Conservation (phyloP, 2,797 vertebrate species). For the Alauda arvensis region DNA sequence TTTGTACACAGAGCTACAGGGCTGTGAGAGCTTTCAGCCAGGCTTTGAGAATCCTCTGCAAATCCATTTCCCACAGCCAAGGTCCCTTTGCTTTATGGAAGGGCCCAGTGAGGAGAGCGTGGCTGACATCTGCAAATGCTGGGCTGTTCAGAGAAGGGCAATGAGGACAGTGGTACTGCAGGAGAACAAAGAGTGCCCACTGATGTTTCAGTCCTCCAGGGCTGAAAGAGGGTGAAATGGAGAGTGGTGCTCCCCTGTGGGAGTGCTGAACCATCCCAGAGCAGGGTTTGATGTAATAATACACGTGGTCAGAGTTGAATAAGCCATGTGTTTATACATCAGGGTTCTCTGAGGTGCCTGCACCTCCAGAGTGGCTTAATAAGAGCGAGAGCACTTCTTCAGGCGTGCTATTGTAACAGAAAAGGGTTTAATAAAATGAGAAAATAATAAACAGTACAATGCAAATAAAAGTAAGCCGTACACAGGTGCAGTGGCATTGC, state of each 20-base stretch:
- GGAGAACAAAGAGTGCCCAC: not conserved
- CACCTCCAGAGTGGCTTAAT: no score
- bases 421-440: no score
- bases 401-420: no score
- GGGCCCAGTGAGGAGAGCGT: not conserved
- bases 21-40: not conserved
- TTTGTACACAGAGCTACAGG: not conserved
- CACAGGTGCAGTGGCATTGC: no score
- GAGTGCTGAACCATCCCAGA: not conserved
- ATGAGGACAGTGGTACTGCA: not conserved
- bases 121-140: not conserved
- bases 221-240: not conserved
- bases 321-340: no score
- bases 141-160: not conserved
- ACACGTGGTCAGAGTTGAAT: no score
- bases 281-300: no score
- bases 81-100: not conserved
- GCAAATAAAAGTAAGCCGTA: no score
- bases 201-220: rapidly evolving
- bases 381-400: no score
- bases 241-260: not conserved
- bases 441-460: no score
- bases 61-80: not conserved
- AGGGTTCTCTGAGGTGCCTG: no score
- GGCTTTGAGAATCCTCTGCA: not conserved